These are phyloP conservation scores for Hemibagrus guttatus DNA, from an alignment of 2,797 vertebrate genomes.

Conservation along the genomic window DNA sequence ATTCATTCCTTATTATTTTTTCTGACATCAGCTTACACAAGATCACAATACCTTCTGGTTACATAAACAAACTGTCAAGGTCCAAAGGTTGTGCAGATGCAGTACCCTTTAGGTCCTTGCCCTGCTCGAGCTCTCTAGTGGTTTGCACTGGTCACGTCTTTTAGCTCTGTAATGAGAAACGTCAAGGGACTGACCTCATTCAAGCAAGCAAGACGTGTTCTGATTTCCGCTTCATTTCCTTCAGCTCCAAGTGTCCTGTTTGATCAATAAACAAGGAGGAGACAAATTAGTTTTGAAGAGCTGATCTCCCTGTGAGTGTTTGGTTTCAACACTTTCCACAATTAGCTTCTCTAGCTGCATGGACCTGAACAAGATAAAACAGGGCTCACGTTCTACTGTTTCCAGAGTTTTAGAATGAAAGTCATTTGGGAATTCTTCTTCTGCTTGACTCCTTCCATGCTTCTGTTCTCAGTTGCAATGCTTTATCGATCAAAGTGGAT, in stretches of 20 bases:
- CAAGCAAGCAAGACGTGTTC: not conserved
- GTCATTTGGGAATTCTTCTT: slow-evolving; percentile 11
- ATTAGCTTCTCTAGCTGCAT: not conserved
- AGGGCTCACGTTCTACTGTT: not conserved
- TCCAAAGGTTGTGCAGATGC: not conserved
- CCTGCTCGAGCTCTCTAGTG: not conserved
- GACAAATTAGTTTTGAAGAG: not conserved
- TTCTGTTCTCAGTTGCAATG: not conserved
- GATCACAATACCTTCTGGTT: not conserved
- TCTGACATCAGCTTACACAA: not conserved
- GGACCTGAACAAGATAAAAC: slow-evolving; percentile 1
- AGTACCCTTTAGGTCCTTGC: not conserved
- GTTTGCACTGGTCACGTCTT: not conserved
- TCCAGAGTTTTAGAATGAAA: not conserved
- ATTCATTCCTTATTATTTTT: not conserved
- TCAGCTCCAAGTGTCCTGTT: not conserved
- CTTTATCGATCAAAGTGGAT: not conserved
- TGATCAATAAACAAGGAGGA: not conserved
- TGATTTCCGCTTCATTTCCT: not conserved
- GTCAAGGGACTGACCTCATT: not conserved
- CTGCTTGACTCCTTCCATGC: not conserved
- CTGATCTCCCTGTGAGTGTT: not conserved
- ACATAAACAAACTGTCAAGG: not conserved
- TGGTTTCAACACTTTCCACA: not conserved
- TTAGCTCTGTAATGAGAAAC: not conserved